Percentiles rank a stretch among this genome's conserved stretches.
These are phyloP conservation scores for Cotesia congregata DNA, from an alignment of 2,888 invertebrate genomes.

Conservation along the genomic window DNA sequence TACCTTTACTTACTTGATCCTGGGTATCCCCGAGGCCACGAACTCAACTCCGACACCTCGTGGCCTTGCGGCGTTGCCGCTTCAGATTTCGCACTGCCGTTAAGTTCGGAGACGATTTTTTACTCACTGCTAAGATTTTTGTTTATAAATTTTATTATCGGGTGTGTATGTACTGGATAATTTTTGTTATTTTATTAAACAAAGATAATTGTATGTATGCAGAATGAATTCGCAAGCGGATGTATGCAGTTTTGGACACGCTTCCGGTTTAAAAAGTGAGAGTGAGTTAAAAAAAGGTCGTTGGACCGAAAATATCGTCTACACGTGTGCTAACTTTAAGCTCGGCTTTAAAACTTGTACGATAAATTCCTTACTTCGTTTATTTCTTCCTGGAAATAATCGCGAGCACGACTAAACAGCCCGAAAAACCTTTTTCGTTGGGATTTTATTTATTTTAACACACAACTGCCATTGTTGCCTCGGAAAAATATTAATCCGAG, in stretches of 20 bases:
- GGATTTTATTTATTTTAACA: constrained; percentile 11
- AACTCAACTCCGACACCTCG: constrained; percentile 49
- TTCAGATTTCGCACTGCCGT: constrained; percentile 49
- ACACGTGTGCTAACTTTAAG: constrained; percentile 52
- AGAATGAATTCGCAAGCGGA: constrained; percentile 14
- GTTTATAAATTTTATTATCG: constrained; percentile 35
- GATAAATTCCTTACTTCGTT: constrained; percentile 60
- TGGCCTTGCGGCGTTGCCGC: constrained; percentile 62
- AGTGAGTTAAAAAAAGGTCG: constrained; percentile 53
- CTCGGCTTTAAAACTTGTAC: constrained; percentile 36
- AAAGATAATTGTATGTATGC: background rate
- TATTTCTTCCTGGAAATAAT: constrained; percentile 63
- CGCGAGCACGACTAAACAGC: constrained; percentile 45
- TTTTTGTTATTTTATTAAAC: too few relatives aligned
- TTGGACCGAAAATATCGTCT: constrained; percentile 62
- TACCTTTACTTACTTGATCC: background rate
- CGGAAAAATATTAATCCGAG: too few relatives aligned
- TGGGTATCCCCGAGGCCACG: constrained; percentile 60
- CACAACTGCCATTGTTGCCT: too few relatives aligned
- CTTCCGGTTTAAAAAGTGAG: constrained; percentile 47
- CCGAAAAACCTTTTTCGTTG: constrained; percentile 31
- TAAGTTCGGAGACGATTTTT: constrained; percentile 43
- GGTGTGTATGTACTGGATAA: too few relatives aligned
- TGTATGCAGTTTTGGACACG: constrained; percentile 40
- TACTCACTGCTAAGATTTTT: constrained; percentile 45